phyloP scores from a whole-genome alignment of 2,113 vertebrate species.

The Otus sunia region DNA sequence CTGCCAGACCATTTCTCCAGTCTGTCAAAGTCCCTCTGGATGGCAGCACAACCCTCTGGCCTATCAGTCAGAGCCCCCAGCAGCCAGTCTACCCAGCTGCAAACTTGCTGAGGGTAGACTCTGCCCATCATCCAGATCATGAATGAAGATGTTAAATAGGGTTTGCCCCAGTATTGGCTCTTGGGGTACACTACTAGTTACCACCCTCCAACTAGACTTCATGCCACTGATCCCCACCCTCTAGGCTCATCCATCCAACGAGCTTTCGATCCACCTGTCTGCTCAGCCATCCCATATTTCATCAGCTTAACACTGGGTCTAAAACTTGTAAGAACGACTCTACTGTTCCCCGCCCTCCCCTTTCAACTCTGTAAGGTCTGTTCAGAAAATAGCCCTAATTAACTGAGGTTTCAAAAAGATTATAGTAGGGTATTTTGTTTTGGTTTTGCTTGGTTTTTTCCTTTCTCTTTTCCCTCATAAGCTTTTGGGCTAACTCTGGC shows the following conservation, averaged over 20 bases:
- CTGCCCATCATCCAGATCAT: background rate
- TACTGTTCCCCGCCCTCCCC: background rate
- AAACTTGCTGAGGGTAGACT: background rate
- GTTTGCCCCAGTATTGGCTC: background rate
- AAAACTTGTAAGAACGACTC: background rate
- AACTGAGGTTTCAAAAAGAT: background rate
- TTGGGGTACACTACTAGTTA: background rate
- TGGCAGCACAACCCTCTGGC: background rate
- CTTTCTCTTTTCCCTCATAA: background rate
- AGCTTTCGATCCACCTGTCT: background rate
- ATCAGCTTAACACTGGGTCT: background rate
- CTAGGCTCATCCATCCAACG: background rate
- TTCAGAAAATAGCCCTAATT: background rate
- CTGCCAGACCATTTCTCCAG: accelerated
- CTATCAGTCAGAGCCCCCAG: background rate
- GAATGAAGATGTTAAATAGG: background rate
- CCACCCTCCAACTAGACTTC: background rate
- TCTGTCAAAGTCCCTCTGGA: background rate
- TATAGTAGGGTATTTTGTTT: background rate
- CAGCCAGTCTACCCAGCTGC: background rate
- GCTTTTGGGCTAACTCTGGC: background rate
- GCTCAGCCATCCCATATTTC: background rate
- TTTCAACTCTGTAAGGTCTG: background rate
- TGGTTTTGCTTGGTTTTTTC: background rate
- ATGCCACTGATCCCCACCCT: background rate